phyloP scores from a whole-genome alignment of 2,888 invertebrate species.

The Cremastobaeus sp. region DNA sequence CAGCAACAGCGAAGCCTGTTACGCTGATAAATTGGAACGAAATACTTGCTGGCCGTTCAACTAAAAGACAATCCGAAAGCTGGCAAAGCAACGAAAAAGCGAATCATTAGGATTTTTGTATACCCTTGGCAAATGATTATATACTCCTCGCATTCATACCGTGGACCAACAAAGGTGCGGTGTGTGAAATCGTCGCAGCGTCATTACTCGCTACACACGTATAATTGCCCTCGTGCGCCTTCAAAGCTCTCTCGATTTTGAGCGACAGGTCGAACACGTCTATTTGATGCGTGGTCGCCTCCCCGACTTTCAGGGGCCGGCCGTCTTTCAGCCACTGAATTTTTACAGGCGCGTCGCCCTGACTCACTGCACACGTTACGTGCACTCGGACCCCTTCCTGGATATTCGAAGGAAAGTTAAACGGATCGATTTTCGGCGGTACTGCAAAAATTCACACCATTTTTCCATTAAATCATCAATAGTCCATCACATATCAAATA shows the following conservation, averaged over 20 bases:
- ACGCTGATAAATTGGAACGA: no score
- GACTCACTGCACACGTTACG: constrained; percentile 79
- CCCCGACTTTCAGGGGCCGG: constrained; percentile 77
- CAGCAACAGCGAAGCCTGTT: no score
- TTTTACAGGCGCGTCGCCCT: constrained; percentile 80
- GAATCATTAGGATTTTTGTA: no score
- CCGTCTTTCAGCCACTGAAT: constrained; percentile 82
- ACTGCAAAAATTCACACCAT: constrained; percentile 74
- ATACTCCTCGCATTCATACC: constrained; percentile 72
- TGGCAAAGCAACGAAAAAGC: no score
- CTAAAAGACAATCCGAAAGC: no score
- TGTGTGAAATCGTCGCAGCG: constrained; percentile 78
- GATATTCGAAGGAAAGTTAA: constrained; percentile 78
- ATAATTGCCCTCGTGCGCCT: constrained; percentile 80
- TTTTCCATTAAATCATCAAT: constrained; percentile 16
- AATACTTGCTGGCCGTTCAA: no score
- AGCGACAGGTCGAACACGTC: constrained; percentile 77
- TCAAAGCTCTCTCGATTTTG: constrained; percentile 79
- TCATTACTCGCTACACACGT: constrained; percentile 80
- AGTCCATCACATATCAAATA: constrained; percentile 6
- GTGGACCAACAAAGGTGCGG: constrained; percentile 79
- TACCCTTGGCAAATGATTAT: constrained; percentile 31
- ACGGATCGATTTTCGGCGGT: constrained; percentile 80
- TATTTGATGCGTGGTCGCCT: constrained; percentile 72
- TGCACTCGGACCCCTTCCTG: constrained; percentile 79